Evolutionary conservation across 2,797 vertebrate genomes (phyloP).

Genomic region (Enteromius treurensis): DNA sequence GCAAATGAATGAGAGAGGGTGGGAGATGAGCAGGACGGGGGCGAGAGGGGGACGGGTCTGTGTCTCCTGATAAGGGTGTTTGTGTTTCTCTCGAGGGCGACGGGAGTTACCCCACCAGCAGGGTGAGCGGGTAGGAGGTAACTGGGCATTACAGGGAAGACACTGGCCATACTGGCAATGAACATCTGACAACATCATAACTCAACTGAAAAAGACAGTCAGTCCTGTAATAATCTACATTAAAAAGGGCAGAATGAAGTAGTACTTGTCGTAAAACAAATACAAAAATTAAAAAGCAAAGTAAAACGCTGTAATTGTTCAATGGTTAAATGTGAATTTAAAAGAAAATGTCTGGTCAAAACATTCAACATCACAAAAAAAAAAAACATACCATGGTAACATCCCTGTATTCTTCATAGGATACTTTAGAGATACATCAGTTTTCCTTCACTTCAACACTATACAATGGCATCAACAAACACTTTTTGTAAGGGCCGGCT

Average conservation of each 20-base stretch:
- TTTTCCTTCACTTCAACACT: neutral
- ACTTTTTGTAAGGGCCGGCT: neutral
- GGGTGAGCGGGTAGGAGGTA: conserved; percentile 57
- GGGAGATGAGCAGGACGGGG: conserved; percentile 48
- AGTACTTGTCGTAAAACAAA: neutral
- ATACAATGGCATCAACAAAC: neutral
- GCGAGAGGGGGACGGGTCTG: conserved; percentile 74
- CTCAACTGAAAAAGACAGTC: neutral
- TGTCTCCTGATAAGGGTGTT: conserved; percentile 82
- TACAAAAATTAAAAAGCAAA: neutral
- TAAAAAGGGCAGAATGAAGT: neutral
- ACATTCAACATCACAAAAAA: neutral
- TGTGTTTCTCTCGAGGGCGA: conserved; percentile 75
- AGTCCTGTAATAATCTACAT: neutral
- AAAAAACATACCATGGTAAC: neutral
- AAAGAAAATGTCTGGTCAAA: neutral
- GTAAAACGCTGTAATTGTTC: neutral
- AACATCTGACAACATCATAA: conserved; percentile 44
- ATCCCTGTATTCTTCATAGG: neutral
- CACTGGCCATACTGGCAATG: conserved; percentile 59
- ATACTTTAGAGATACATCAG: neutral
- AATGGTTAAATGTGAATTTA: neutral
- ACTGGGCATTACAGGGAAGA: conserved; percentile 64
- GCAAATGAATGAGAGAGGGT: conserved; percentile 69
- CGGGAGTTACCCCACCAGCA: conserved; percentile 60